Conservation (phyloP, 2,888 invertebrate species). For the Diaphora mendica region DNA sequence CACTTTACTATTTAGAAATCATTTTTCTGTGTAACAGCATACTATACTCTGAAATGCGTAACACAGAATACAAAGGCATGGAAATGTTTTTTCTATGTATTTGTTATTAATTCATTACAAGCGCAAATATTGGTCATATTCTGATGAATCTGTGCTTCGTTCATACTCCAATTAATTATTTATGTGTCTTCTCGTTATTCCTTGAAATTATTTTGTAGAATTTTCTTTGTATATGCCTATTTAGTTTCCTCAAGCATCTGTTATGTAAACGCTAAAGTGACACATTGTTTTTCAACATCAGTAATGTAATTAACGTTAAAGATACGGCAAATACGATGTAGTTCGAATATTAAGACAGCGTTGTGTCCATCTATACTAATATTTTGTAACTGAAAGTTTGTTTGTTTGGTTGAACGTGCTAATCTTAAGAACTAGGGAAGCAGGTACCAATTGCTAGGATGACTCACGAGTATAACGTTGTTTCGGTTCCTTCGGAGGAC, state of each 20-base stretch:
- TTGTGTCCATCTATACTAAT: too few species aligned
- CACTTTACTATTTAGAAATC: too few species aligned
- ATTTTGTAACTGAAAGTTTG: too few species aligned
- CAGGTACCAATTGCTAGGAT: too few species aligned
- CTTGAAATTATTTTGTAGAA: conserved; percentile 7
- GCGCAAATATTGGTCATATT: conserved; percentile 1
- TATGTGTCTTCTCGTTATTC: background rate
- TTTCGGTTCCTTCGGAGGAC: too few species aligned
- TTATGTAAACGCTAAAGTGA: background rate
- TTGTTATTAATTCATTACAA: background rate
- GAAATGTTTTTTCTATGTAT: conserved; percentile 1
- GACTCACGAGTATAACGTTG: too few species aligned
- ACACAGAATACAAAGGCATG: background rate
- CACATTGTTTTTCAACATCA: background rate
- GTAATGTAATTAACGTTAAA: background rate
- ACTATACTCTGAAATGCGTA: background rate
- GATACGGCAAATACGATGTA: background rate
- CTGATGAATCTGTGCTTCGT: background rate
- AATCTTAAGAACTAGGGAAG: too few species aligned
- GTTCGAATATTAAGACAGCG: background rate
- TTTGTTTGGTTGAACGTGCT: too few species aligned
- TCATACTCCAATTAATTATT: background rate
- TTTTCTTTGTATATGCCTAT: conserved; percentile 1
- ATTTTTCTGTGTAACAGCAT: background rate
- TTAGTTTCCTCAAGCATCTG: background rate